Evolutionary conservation across 2,888 invertebrate genomes (phyloP), one percentile per base, ranked within the genome.

Genomic region (Elgonia sp.): DNA sequence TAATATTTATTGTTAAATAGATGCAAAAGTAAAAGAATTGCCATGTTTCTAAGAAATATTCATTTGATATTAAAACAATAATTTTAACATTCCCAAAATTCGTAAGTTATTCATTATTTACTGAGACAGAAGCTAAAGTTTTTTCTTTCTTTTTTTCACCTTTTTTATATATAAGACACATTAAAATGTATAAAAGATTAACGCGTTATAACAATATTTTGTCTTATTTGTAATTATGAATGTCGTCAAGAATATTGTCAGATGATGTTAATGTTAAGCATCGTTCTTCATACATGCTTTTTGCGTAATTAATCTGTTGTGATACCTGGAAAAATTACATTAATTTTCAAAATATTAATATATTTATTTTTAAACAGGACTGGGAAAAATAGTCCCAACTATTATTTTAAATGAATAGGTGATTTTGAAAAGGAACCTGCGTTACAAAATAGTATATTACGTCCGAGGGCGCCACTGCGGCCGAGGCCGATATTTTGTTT

Each of bases 221-320:
- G n/a, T 53, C 85, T 91, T 92, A 94, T 90, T 94, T 94, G 63
- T 94, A 94, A 73, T 91, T 92, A 60, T 94, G 92, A 79, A 94
- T 93, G 76, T 94, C 94, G 55, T 94, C 94, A 55, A 94, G 88
- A 92, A 94, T 94, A 73, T 93, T 94, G 88, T 94, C 94, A 40
- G 94, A 94, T 7, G 94, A 94, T 84, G 93, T 95, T 89, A 97
- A 95, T 79, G 98, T 98, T 93, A 97, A 97, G 92, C 96, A 96
- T 89, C 96, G 96, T 95, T 98, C 98, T 93, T 97, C 97, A 95
- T 97, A 97, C 93, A 98, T 96, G 92, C 97, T 97, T 94, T 97
- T 97, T 81, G 98, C 98, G 95, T 98, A 98, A 93, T 98, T 98
- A 89, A 99, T 97, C 95, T 98, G 97, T 90, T 97, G 96, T 39